phyloP scores from a whole-genome alignment of 2,113 vertebrate species.

The Rousettus leschenaultii region DNA sequence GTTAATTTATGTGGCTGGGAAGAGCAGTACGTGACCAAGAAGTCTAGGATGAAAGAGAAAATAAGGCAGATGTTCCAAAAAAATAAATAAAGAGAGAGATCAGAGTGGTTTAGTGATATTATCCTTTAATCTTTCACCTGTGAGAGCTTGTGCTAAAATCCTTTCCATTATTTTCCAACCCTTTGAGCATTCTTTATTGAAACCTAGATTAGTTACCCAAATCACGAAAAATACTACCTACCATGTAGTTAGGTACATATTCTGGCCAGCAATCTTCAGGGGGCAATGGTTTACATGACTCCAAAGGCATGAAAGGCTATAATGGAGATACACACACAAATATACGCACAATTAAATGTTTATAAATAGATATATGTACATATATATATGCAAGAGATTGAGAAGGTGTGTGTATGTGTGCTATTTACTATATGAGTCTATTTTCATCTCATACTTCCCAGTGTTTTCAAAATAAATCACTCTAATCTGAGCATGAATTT shows the following conservation, averaged over 20 bases:
- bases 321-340: not conserved
- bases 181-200: not conserved
- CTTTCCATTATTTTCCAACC: not conserved
- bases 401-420: too few relatives aligned
- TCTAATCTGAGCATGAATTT: not conserved
- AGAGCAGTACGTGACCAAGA: not conserved
- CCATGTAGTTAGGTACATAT: not conserved
- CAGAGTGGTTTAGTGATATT: not conserved
- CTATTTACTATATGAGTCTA: not conserved
- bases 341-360: not conserved
- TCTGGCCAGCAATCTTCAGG: not conserved
- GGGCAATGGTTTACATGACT: not conserved
- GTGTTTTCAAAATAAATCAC: not conserved
- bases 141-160: not conserved
- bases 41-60: slow-evolving; percentile 41
- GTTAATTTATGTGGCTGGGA: not conserved
- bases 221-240: not conserved
- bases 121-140: not conserved
- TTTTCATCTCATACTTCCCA: not conserved
- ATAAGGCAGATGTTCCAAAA: slow-evolving; percentile 42
- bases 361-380: not conserved
- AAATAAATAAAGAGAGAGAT: not conserved
- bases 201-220: not conserved
- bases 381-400: not conserved
- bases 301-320: accelerated